A percentile compares a stretch with the other conserved stretches of the same genome.
Conservation (phyloP, 2,888 invertebrate genomes). For the Lomographa bimaculata region DNA sequence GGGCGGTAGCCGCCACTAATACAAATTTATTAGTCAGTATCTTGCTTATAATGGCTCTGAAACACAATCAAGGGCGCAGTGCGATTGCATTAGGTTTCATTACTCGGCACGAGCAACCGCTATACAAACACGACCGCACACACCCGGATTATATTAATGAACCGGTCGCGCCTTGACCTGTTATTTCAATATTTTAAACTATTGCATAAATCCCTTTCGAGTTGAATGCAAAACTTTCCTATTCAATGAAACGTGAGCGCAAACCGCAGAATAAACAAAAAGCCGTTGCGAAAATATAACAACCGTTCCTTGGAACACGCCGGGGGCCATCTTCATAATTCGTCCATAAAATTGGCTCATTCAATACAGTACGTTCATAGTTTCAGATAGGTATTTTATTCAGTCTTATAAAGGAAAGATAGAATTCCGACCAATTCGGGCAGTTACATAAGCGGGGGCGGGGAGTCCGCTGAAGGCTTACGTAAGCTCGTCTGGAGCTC, state of each 20-base stretch:
- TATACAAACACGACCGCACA: conserved; percentile 9
- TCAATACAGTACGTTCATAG: conserved; percentile 33
- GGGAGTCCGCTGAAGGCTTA: conserved; percentile 63
- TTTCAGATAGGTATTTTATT: no score
- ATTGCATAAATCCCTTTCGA: conserved; percentile 8
- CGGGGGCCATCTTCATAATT: conserved; percentile 22
- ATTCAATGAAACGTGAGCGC: conserved; percentile 14
- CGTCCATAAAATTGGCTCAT: conserved; percentile 24
- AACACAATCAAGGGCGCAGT: conserved; percentile 46
- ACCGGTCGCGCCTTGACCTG: conserved; percentile 11
- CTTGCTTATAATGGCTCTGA: conserved; percentile 46
- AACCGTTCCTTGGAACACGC: conserved; percentile 14
- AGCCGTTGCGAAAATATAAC: conserved; percentile 11
- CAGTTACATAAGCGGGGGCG: conserved; percentile 76
- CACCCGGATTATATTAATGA: conserved; percentile 9
- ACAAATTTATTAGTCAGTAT: conserved; percentile 32
- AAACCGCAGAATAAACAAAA: conserved; percentile 24
- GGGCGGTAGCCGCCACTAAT: conserved; percentile 30
- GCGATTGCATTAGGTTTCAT: conserved; percentile 48
- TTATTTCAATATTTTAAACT: conserved; percentile 10
- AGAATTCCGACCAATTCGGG: conserved; percentile 55
- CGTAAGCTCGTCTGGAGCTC: conserved; percentile 68
- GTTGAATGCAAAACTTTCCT: conserved; percentile 7
- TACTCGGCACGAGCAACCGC: conserved; percentile 20
- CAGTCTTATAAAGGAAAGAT: no score